A percentile compares a stretch with the other conserved stretches of the same genome.
Conservation (phyloP, 2,797 vertebrate genomes). For the Onychomys torridus region DNA sequence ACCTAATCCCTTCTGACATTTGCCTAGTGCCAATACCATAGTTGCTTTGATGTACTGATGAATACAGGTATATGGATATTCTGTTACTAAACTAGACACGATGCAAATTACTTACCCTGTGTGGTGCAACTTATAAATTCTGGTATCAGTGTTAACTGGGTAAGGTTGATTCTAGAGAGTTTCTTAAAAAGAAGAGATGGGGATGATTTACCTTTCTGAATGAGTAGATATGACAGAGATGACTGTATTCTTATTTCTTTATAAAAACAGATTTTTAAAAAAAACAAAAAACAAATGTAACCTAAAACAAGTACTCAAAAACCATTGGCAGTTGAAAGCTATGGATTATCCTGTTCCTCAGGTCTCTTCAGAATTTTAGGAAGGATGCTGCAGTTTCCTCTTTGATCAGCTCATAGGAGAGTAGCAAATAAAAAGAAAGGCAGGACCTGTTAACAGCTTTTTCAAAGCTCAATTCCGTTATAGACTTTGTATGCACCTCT, state of each 20-base stretch:
- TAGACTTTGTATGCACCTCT: not conserved
- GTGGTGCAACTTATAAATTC: not conserved
- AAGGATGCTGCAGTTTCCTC: not conserved
- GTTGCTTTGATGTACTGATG: not conserved
- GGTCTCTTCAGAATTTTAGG: not conserved
- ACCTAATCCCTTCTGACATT: not conserved
- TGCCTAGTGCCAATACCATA: not conserved
- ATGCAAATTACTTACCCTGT: not conserved
- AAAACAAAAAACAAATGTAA: not conserved
- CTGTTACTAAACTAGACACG: not conserved
- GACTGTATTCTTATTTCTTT: not conserved
- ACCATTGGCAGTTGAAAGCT: not conserved
- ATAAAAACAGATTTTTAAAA: not conserved
- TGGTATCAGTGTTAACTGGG: not conserved
- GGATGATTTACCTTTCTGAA: not conserved
- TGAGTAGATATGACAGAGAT: not conserved
- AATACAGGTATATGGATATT: not conserved
- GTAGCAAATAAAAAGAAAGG: constrained; percentile 11
- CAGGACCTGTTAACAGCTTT: not conserved
- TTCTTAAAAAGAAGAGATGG: not conserved
- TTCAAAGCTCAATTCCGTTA: not conserved
- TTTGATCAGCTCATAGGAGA: constrained; percentile 13
- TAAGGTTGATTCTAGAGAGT: not conserved
- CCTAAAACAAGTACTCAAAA: not conserved
- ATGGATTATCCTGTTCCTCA: not conserved